Evolutionary conservation across 1,140 invertebrate genomes (phyloP), one percentile per base, ranked within the genome.

Genomic region (Ctenoplectra terminalis): DNA sequence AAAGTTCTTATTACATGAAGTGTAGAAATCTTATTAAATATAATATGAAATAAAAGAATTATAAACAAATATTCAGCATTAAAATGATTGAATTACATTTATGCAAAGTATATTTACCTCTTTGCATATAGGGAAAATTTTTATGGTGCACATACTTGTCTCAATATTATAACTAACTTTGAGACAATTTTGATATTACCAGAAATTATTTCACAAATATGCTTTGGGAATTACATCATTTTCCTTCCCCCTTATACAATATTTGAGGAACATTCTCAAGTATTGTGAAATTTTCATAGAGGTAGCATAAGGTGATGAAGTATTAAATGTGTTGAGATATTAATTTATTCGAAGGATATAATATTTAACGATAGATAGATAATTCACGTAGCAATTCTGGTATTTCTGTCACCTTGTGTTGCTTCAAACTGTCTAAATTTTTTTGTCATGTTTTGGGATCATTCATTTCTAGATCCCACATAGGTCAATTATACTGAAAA

Each of bases 381-480:
- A 43, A 46, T 34, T 60, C 3, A 34, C n/a, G 61, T 56, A 0
- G 50, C 43, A 64, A 56, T 64, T 46, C 37, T 71, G 11, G 0
- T 43, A 63, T 63, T 50, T 50, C 31, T 29, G 60, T 93, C 91
- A 93, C 90, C 88, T 76, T 89, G 89, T 93, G 91, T 88, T 93
- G 92, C 90, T 91, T 93, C 92, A 89, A 82, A 80, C 85, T 87
- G 90, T 93, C 90, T 93, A 89, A 76, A 90, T 92, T 93, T 90
- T 92, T 91, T 91, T 89, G 76, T 90, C 81, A 88, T 71, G 87
- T 89, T 88, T 90, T 87, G 92, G 91, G 92, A 92, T 93, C 92
- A 81, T 77, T 93, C 85, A 93, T 93, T 93, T 92, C 89, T 87
- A 88, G 91, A 93, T 92, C 92, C 92, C 89, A 84, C 83, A 81